Base-by-base conservation (phyloP, 2,888 invertebrate species). In the Torymus tubicola region DNA sequence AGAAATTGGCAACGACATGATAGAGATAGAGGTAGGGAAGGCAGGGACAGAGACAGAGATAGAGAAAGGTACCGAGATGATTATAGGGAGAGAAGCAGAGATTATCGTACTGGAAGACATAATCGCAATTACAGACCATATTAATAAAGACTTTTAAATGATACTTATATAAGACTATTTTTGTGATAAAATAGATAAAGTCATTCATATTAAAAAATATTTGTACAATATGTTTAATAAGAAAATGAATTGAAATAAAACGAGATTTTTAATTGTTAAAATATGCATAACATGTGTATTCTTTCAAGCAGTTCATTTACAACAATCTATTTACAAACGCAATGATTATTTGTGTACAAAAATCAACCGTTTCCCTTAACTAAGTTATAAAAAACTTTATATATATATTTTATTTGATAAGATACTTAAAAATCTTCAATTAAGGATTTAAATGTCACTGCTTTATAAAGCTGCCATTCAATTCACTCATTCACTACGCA, bases 61-160 rank as follows among this genome's bases (percentile, higher is more conserved):
- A 84, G 84, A 80, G 61, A 73, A 10, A 69, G 68, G 12, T 82
- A 85, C 13, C 75, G 83, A 53, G 65, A 81, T 8, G 69, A n/a
- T 42, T 85, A 85, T 13, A 24, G 64, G 42, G 63, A 61, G n/a
- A 80, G 69, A 58, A 60, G 70, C 21, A 65, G 67, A 63, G 63
- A 79, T 16, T n/a, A 13, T 58, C 83, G 85, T 16, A 57, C 24
- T 21, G 83, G 81, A 16, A 85, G 55, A 82, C 82, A 85, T 71
- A 80, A 84, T 12, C 75, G 80, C 58, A 81, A 82, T 70, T 84
- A 83, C 50, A 84, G 78, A 55, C 82, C 81, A 24, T 65, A 24
- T 16, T 64, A 14, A 60, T 67, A 61, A 57, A 69, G 21, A 60
- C 21, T 16, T 60, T 50, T 58, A 67, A 14, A 57, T 69, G 21